A percentile compares a stretch with the other conserved stretches of the same genome.
Evolutionary conservation across 2,888 invertebrate species (phyloP).

Genomic region (Harmothoe impar): DNA sequence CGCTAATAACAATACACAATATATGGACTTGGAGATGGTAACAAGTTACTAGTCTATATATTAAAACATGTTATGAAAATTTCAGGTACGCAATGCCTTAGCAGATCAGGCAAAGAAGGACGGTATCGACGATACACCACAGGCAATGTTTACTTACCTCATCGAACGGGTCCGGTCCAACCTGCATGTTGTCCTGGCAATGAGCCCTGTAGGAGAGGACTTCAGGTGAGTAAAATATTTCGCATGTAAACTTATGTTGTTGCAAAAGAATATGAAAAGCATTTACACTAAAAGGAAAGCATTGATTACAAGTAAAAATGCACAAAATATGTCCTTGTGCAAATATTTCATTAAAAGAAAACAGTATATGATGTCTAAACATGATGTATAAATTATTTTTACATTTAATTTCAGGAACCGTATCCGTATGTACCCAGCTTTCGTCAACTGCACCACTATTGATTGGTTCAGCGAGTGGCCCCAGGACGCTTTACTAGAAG

Average conservation of each 20-base stretch:
- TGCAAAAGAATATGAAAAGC: not conserved
- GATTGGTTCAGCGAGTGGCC: constrained; percentile 97
- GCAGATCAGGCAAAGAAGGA: constrained; percentile 81
- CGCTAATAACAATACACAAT: no score
- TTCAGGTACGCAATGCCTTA: constrained; percentile 81
- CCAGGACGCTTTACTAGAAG: constrained; percentile 93
- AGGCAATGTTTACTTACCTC: constrained; percentile 90
- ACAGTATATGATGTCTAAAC: no score
- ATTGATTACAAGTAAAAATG: no score
- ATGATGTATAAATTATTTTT: no score
- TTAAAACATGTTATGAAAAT: no score
- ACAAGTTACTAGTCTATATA: no score
- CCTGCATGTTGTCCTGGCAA: constrained; percentile 92
- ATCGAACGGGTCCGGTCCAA: constrained; percentile 90
- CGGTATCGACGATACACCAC: constrained; percentile 82
- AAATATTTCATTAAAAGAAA: no score
- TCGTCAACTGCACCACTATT: constrained; percentile 93
- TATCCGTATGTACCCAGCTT: constrained; percentile 93
- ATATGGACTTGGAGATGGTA: no score
- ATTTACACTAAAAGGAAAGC: no score
- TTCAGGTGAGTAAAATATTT: constrained; percentile 85
- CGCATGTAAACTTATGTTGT: no score
- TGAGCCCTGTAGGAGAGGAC: constrained; percentile 94
- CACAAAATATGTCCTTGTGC: no score
- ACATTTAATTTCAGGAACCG: constrained; percentile 86